These are phyloP conservation scores for Drosophila infuscata DNA, from an alignment of 2,888 invertebrate species.

Conservation along the genomic window DNA sequence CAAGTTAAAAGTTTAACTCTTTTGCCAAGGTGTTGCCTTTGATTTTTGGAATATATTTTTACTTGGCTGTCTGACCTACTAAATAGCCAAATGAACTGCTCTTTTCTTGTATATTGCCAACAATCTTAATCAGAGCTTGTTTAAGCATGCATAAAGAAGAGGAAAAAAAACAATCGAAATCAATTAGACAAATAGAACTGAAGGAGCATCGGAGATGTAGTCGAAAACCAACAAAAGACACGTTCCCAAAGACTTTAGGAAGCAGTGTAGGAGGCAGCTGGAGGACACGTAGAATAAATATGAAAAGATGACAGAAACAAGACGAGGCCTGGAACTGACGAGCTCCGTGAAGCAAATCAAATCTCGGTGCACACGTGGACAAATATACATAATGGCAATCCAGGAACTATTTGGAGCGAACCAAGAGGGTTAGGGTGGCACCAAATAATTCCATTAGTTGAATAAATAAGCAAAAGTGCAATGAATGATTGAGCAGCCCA, in stretches of 20 bases:
- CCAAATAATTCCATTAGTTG: conserved; percentile 83
- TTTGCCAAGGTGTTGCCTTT: background rate
- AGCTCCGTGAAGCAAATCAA: conserved; percentile 43
- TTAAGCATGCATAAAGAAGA: conserved; percentile 11
- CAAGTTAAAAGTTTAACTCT: conserved; percentile 10
- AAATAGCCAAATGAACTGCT: background rate
- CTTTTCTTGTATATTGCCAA: background rate
- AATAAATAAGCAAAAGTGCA: conserved; percentile 81
- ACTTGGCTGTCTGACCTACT: background rate
- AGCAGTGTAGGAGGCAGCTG: background rate
- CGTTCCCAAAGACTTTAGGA: conserved; percentile 43
- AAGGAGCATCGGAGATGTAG: conserved; percentile 14
- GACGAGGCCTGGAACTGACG: conserved; percentile 14
- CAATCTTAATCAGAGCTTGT: conserved; percentile 24
- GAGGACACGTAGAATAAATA: conserved; percentile 50
- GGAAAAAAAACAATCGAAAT: conserved; percentile 47
- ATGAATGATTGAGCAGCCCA: conserved; percentile 72
- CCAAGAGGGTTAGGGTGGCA: conserved; percentile 11
- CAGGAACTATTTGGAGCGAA: conserved; percentile 12
- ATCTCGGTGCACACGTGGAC: conserved; percentile 50
- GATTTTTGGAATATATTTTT: background rate
- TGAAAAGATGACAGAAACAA: conserved; percentile 49
- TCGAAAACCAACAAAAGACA: conserved; percentile 45
- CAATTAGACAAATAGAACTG: conserved; percentile 51
- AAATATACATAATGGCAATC: conserved; percentile 32